These are phyloP conservation scores for Lagria hirta DNA, from an alignment of 2,888 invertebrate genomes.

Conservation along the genomic window DNA sequence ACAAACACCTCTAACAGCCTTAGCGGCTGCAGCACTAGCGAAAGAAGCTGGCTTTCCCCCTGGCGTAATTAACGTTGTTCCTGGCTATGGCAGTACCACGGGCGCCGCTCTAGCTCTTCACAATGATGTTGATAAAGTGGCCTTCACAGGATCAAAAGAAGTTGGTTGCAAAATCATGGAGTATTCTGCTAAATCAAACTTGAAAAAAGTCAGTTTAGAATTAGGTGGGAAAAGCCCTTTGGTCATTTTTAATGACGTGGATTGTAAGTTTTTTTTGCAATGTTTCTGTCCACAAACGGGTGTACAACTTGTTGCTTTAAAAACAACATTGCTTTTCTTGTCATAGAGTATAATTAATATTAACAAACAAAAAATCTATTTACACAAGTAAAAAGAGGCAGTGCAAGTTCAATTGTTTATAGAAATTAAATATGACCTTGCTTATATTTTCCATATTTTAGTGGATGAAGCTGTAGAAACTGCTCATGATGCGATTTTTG, in stretches of 20 bases:
- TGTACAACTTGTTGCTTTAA: too few species aligned
- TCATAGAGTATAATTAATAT: too few species aligned
- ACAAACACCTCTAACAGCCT: constrained; percentile 79
- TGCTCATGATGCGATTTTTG: constrained; percentile 68
- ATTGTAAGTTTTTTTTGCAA: constrained; percentile 64
- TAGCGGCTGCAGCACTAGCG: constrained; percentile 69
- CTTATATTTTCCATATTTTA: too few species aligned
- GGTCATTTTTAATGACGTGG: constrained; percentile 78
- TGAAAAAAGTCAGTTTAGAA: constrained; percentile 82
- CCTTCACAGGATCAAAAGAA: constrained; percentile 78
- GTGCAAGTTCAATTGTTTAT: too few species aligned
- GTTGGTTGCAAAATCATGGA: constrained; percentile 61
- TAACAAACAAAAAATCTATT: too few species aligned
- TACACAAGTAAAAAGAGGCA: too few species aligned
- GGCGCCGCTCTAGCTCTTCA: constrained; percentile 72
- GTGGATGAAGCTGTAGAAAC: constrained; percentile 64
- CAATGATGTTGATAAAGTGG: constrained; percentile 71
- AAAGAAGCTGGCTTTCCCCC: constrained; percentile 81
- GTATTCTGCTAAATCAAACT: constrained; percentile 73
- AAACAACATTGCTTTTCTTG: too few species aligned
- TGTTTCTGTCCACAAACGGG: too few species aligned
- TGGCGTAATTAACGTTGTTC: constrained; percentile 76
- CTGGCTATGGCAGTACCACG: constrained; percentile 75
- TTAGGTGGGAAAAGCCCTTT: constrained; percentile 89
- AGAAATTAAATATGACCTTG: too few species aligned